Evolutionary conservation across 2,888 invertebrate species (phyloP), one percentile per base, ranked within the genome.

Genomic region (Drosophila pullipes): DNA sequence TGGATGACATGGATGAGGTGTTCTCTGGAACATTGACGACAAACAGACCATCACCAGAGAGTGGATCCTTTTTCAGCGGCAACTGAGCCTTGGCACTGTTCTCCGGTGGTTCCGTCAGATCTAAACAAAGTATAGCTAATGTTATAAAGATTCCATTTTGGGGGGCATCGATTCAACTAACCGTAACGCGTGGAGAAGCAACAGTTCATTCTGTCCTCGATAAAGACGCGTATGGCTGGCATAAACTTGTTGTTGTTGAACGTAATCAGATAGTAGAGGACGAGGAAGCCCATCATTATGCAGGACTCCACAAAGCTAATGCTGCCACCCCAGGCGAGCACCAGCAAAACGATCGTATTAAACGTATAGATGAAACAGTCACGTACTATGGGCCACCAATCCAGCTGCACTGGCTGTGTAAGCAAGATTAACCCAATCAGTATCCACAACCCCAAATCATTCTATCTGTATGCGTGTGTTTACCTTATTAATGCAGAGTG

Each of bases 301-400:
- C 96, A 85, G 0, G 97, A 96, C 92, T 98, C 98, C 86, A 95
- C 96, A 96, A 97, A 98, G 73, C 95, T 95, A 35, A 98, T 95
- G 66, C 94, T 93, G 3, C 96, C 96, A 83, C 98, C 98, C 95
- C 96, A 96, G 35, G 97, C 96, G 57, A 98, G 95, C 2, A 94
- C 85, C 0, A 97, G 95, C 33, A 98, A 93, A 3, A 96, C 94
- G 11, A 95, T 93, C 0, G 98, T 96, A 54, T 97, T 96, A 31
- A 96, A 91, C 74, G 96, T 94, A 91, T 98, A 98, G 66, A 97
- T 96, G 10, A 95, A 85, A 53, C 96, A 96, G 88, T 98, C 98
- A 73, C 98, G 94, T 0, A 97, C 96, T 28, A 98, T 95, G 0
- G 98, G 97, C 94, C 96, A 96, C 95, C 96, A 96, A 89, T 97